Evolutionary conservation across 2,113 vertebrate species (phyloP), one percentile per base, ranked within the genome.

Genomic region (Lepidothrix coronata): DNA sequence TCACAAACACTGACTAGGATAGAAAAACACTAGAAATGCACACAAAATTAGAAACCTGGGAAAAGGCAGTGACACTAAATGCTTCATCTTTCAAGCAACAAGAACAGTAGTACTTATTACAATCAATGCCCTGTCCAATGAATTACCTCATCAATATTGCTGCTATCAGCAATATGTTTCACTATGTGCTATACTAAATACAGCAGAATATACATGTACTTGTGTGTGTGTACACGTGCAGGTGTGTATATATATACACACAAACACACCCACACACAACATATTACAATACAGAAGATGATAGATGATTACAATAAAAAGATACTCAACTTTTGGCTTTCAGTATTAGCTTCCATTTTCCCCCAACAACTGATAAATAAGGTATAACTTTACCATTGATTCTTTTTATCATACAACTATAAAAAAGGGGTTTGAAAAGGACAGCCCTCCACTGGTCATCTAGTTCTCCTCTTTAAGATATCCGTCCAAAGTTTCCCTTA

Each of bases 181-280:
- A 73, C 9, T 23, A 20, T 8, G 10, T 20, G 15, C 14, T 25
- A 22, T 31, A 57, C 22, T 39, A 82, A 52, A 82, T 44, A 48
- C 27, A 83, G 14, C 66, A 41, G 22, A 59, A 52, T 9, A 43
- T 12, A 48, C 10, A 7, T 17, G 9, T 8, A 30, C 2, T 3
- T 55, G 1, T 41, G 14, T 55, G 20, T 20, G 6, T 19, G 15
- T 19, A 28, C 14, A 37, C 2, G 1, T 17, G 8, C 13, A 9
- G 6, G 2, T 21, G 2, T 9, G 0, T 37, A 1, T 13, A 6
- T 30, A 18, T 5, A 15, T 22, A 57, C 6, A 54, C 3, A 65
- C 4, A 49, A 1, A 24, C 14, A 44, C 8, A 43, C 16, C 9
- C 14, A 24, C 24, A 17, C 2, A 35, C 2, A 39, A 35, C 25